phyloP scores from a whole-genome alignment of 1,140 invertebrate genomes.

The Pachypsylla venusta region DNA sequence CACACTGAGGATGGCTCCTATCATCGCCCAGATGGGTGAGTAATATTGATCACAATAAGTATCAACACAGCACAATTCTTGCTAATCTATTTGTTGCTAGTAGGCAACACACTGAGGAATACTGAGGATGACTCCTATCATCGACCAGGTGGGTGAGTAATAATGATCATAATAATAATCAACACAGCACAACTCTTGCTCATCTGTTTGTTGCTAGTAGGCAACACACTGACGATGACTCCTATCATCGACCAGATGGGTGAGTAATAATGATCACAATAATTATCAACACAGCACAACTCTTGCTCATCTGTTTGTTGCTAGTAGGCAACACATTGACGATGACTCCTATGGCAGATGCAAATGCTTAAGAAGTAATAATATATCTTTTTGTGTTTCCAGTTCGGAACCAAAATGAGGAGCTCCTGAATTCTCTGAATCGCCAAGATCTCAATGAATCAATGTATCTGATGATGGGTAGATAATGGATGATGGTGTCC shows the following conservation, averaged over 20 bases:
- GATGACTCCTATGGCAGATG: no score
- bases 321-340: no score
- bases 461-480: neutral
- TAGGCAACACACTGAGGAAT: slow-evolving; percentile 75
- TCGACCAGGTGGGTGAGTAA: slow-evolving; percentile 83
- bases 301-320: no score
- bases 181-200: no score
- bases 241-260: slow-evolving; percentile 85
- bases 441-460: slow-evolving; percentile 20
- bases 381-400: slow-evolving; percentile 15
- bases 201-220: no score
- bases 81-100: slow-evolving; percentile 70
- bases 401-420: slow-evolving; percentile 26
- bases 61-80: slow-evolving; percentile 69
- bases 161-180: no score
- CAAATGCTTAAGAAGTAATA: neutral
- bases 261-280: no score
- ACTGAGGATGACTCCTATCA: slow-evolving; percentile 61
- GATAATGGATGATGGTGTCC: neutral
- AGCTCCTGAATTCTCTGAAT: slow-evolving; percentile 26
- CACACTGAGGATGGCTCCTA: slow-evolving; percentile 41
- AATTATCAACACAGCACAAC: no score
- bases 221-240: no score
- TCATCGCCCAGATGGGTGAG: neutral
- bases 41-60: slow-evolving; percentile 60